These are phyloP conservation scores for Aphelenchoides avenae DNA, from an alignment of 1,140 invertebrate genomes.

Conservation along the genomic window DNA sequence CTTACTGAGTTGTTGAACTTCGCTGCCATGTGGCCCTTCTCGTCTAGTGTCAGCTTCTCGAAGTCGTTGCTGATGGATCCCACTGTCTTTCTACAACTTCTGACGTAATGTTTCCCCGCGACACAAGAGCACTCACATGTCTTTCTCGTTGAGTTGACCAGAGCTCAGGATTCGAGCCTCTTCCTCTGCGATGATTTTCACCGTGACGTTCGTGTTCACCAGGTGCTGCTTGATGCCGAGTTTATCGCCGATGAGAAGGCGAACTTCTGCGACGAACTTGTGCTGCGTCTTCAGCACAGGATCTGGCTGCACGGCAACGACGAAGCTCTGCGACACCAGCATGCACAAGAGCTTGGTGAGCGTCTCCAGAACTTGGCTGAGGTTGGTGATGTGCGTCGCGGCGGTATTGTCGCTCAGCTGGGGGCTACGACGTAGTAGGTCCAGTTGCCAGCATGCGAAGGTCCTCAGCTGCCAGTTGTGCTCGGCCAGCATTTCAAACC, in stretches of 20 bases:
- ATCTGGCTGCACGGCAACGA: slow-evolving; percentile 56
- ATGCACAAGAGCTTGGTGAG: slow-evolving; percentile 58
- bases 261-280: slow-evolving; percentile 52
- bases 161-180: slow-evolving; percentile 47
- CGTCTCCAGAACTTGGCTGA: slow-evolving; percentile 47
- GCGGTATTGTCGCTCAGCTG: slow-evolving; percentile 49
- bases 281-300: slow-evolving; percentile 59
- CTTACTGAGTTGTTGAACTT: slow-evolving; percentile 58
- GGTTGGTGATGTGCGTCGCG: slow-evolving; percentile 49
- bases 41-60: slow-evolving; percentile 58
- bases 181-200: slow-evolving; percentile 59
- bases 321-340: slow-evolving; percentile 56
- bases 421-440: slow-evolving; percentile 47
- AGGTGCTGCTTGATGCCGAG: slow-evolving; percentile 59
- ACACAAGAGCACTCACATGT: slow-evolving; percentile 45
- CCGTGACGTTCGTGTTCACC: slow-evolving; percentile 55
- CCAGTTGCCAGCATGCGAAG: slow-evolving; percentile 55
- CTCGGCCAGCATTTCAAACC: slow-evolving; percentile 56
- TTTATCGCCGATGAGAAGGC: slow-evolving; percentile 55
- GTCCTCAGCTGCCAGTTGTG: slow-evolving; percentile 58
- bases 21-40: slow-evolving; percentile 53
- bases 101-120: not conserved
- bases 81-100: slow-evolving; percentile 49
- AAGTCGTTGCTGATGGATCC: slow-evolving; percentile 59
- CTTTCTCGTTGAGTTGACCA: slow-evolving; percentile 48